These are phyloP conservation scores for Illadopsis cleaveri DNA, from an alignment of 2,113 vertebrate genomes.

Conservation along the genomic window DNA sequence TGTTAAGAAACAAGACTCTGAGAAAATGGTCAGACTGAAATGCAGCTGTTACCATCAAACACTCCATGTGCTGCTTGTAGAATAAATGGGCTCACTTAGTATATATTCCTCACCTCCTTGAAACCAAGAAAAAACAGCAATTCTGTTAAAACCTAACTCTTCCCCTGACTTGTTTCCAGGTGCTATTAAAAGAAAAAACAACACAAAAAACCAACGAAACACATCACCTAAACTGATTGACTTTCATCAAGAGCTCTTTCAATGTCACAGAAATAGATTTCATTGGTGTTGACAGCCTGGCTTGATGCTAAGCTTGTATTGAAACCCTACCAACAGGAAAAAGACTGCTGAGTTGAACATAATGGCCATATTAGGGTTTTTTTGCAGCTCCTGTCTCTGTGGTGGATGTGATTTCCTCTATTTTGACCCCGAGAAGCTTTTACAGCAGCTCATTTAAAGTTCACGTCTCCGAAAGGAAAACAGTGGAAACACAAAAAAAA, in stretches of 20 bases:
- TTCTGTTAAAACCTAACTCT: background rate
- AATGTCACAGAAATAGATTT: conserved; percentile 58
- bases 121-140: background rate
- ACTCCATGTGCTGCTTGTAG: background rate
- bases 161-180: background rate
- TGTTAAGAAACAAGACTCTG: background rate
- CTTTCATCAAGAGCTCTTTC: conserved; percentile 51
- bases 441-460: conserved; percentile 56
- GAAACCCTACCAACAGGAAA: conserved; percentile 46
- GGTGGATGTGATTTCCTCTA: conserved; percentile 52
- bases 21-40: background rate
- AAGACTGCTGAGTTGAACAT: conserved; percentile 44
- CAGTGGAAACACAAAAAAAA: background rate
- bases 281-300: conserved; percentile 54
- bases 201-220: background rate
- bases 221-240: background rate
- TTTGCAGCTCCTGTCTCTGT: conserved; percentile 30
- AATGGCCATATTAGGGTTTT: conserved; percentile 38
- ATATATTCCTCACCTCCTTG: background rate
- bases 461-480: conserved; percentile 21
- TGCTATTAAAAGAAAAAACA: background rate
- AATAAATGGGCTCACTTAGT: background rate
- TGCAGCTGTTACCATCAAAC: background rate
- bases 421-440: conserved; percentile 55
- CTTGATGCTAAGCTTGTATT: conserved; percentile 45